These are phyloP conservation scores for Dioctria linearis DNA, from an alignment of 2,888 invertebrate genomes.

Conservation along the genomic window DNA sequence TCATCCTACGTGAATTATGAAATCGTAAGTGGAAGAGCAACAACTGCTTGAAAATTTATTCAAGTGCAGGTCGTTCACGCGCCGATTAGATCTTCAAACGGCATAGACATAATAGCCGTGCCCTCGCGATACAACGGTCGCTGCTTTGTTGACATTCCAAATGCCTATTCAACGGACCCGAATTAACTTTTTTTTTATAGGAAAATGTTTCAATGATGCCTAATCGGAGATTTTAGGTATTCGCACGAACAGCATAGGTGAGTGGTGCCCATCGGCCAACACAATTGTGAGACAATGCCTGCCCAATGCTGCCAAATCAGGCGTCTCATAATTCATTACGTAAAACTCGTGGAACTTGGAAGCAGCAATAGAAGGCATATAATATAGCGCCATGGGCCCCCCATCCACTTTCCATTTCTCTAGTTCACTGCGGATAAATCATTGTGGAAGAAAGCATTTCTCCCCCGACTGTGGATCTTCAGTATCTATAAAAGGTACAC, in stretches of 20 bases:
- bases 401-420: conserved; percentile 44
- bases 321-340: background rate
- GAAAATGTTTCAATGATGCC: background rate
- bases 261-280: background rate
- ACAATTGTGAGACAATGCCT: background rate
- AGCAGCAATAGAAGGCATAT: conserved; percentile 9
- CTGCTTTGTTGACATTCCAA: conserved; percentile 6
- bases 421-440: background rate
- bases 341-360: background rate
- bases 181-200: conserved; percentile 2
- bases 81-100: background rate
- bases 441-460: conserved; percentile 50
- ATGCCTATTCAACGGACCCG: background rate
- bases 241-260: background rate
- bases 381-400: background rate
- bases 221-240: background rate
- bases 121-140: background rate
- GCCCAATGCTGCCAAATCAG: background rate
- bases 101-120: conserved; percentile 1
- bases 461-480: conserved; percentile 25
- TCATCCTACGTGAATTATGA: conserved; percentile 38
- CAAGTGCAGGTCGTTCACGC: conserved; percentile 38
- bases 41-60: conserved; percentile 14
- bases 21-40: background rate
- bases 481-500: conserved; percentile 24